Evolutionary conservation across 2,888 invertebrate genomes (phyloP), one percentile per base, ranked within the genome.

Genomic region (Alloscopus bannaensis): DNA sequence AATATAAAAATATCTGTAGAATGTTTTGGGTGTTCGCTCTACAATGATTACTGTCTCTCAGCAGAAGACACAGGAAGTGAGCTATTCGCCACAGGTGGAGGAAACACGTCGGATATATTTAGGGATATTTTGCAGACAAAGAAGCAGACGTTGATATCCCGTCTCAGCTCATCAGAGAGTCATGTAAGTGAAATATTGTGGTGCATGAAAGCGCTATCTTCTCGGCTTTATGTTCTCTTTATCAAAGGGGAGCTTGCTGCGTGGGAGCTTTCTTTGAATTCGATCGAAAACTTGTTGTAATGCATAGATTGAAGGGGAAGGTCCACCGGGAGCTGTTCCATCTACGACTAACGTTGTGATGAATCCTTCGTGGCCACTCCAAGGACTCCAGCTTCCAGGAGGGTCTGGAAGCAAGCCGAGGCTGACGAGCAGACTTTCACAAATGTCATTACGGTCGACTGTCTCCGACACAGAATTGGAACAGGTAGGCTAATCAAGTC

Each of bases 381-480:
- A 91, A 89, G 92, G 92, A 89, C 92, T 91, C 88, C 93, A 91
- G 87, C 92, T 93, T 89, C 93, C 94, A 87, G 82, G 84, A 20
- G 59, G 76, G 3, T 71, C 76, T 18, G 81, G 84, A 6, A 75
- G 69, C 55, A 85, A 85, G 68, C 85, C 86, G 4, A 76, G 80
- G 59, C 75, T 85, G 16, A 82, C 84, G 1, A 83, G 86, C 42
- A 79, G 85, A 31, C 73, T 85, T 4, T 84, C 85, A 52, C 86
- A 86, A 80, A 85, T 86, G 85, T 90, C 90, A 57, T 94, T 95
- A 91, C 93, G 96, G 88, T 95, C 96, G 87, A 95, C 96, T 86
- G 94, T 96, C 87, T 97, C 97, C 87, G 97, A 97, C 89, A 96
- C 96, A 88, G 97, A 97, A 91, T 94, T 95, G 88, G 94, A 95